Percentiles rank a stretch among this genome's conserved stretches.
phyloP scores from a whole-genome alignment of 2,888 invertebrate genomes.

The Homarus gammarus region DNA sequence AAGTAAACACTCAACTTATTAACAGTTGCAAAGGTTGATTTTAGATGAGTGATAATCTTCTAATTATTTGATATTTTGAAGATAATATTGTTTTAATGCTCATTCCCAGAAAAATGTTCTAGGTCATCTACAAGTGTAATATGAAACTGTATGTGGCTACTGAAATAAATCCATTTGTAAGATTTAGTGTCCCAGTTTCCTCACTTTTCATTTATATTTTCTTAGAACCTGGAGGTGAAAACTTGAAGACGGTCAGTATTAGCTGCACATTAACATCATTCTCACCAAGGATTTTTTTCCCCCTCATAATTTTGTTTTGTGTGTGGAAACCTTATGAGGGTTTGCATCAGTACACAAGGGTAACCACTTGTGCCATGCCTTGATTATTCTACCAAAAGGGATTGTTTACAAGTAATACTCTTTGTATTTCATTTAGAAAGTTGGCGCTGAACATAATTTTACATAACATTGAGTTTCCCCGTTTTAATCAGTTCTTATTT shows the following conservation, averaged over 20 bases:
- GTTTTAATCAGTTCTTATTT: neutral
- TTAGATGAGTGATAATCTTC: too few species aligned
- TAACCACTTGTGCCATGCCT: neutral
- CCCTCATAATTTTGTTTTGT: neutral
- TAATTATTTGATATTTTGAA: too few species aligned
- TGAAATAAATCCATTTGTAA: too few species aligned
- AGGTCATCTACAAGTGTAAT: too few species aligned
- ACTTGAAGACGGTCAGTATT: neutral
- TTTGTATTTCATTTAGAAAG: neutral
- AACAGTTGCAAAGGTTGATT: too few species aligned
- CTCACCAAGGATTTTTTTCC: neutral
- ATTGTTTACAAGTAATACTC: neutral
- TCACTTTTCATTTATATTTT: too few species aligned
- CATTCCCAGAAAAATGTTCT: too few species aligned
- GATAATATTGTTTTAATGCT: too few species aligned
- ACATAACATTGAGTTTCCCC: too few species aligned
- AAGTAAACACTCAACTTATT: too few species aligned
- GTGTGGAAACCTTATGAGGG: neutral
- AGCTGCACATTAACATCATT: neutral
- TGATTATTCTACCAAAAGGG: neutral
- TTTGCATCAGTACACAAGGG: neutral
- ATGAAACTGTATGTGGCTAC: too few species aligned
- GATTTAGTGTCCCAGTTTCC: too few species aligned
- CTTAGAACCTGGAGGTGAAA: neutral
- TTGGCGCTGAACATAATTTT: neutral